Evolutionary conservation across 2,888 invertebrate genomes (phyloP).

Genomic region (Heterodera filipjevi): DNA sequence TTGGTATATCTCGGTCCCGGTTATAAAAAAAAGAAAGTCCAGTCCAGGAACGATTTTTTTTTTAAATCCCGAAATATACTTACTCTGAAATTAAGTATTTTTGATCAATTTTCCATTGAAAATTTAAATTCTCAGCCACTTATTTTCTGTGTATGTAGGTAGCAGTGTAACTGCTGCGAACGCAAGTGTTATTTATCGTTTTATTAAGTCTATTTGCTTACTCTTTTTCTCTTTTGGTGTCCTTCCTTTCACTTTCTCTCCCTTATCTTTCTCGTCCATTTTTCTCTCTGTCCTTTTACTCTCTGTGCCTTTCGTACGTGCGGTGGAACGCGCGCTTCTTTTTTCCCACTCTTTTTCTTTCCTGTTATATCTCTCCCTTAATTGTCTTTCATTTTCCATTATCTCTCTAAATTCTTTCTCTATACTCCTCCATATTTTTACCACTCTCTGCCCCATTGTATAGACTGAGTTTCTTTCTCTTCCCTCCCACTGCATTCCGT

Average conservation of each 20-base stretch:
- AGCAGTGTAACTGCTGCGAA: no score
- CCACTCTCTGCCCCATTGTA: slow-evolving; percentile 1
- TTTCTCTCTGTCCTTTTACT: not conserved
- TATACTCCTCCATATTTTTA: not conserved
- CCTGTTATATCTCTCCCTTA: no score
- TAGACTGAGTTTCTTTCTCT: not conserved
- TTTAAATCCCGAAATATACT: no score
- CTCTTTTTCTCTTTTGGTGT: not conserved
- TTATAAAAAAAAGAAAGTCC: no score
- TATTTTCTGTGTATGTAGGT: no score
- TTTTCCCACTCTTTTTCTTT: not conserved
- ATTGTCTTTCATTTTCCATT: not conserved
- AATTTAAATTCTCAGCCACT: no score
- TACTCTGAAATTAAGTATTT: no score
- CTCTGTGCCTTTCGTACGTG: not conserved
- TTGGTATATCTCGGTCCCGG: no score
- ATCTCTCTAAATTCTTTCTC: not conserved
- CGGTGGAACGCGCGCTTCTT: not conserved
- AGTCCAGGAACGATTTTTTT: no score
- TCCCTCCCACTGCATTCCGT: not conserved
- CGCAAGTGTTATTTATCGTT: no score
- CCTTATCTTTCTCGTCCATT: not conserved
- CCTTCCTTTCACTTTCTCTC: not conserved
- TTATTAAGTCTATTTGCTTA: not conserved
- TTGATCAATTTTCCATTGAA: no score